Percentiles rank a stretch among this genome's conserved stretches.
These are phyloP conservation scores for Pteria penguin DNA, from an alignment of 2,888 invertebrate species.

Conservation along the genomic window DNA sequence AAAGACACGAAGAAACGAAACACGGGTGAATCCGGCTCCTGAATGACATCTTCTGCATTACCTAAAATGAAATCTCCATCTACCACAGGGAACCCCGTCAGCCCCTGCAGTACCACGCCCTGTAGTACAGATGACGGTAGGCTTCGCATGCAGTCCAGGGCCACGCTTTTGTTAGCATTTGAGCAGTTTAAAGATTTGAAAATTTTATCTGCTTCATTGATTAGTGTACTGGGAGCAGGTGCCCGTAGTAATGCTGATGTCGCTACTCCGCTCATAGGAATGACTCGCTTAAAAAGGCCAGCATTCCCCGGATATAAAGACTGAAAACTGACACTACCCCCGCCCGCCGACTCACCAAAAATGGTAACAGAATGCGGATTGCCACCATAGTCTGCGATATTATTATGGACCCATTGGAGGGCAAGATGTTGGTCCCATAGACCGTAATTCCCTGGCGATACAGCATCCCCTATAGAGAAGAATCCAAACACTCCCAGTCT, in stretches of 20 bases:
- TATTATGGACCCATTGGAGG: no score
- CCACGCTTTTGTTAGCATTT: no score
- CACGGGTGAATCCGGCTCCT: not conserved
- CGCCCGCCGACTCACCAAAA: conserved; percentile 92
- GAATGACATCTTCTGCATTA: conserved; percentile 7
- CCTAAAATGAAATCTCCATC: conserved; percentile 46
- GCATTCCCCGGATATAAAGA: no score
- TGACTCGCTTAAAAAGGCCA: conserved; percentile 56
- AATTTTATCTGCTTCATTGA: not conserved
- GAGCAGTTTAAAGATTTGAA: no score
- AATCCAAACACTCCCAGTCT: no score
- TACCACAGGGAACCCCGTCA: conserved; percentile 49
- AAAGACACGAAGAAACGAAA: conserved; percentile 16
- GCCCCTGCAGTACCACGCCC: not conserved
- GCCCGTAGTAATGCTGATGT: conserved; percentile 34
- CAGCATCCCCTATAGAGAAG: conserved; percentile 81
- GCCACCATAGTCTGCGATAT: conserved; percentile 82
- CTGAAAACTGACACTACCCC: conserved; percentile 46
- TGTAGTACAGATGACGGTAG: conserved; percentile 34
- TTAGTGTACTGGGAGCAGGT: conserved; percentile 12
- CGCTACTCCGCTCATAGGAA: conserved; percentile 58
- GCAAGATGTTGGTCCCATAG: conserved; percentile 82
- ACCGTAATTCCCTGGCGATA: conserved; percentile 82
- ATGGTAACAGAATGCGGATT: conserved; percentile 94
- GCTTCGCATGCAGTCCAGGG: conserved; percentile 35